Evolutionary conservation across 2,888 invertebrate species (phyloP), one percentile per base, ranked within the genome.

Genomic region (Antitype chi): DNA sequence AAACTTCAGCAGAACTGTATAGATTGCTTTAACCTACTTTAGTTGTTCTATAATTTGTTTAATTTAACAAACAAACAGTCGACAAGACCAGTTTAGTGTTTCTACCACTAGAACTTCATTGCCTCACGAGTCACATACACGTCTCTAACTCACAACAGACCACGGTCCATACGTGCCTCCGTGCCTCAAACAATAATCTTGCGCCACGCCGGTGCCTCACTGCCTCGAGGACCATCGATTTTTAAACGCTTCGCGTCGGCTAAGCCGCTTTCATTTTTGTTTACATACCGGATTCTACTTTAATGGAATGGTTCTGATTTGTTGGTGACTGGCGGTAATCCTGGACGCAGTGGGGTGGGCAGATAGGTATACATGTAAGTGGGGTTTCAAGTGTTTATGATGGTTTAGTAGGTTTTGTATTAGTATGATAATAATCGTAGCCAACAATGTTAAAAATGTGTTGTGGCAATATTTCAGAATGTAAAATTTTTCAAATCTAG

Each of bases 101-200:
- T 23, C 43, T 20, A 55, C n/a, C 17, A 52, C 25, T 52, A 67
- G 47, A 68, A 57, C 32, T 73, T 43, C 70, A 72, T 72, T 72
- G 69, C 70, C 38, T 25, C 38, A 20, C 70, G 25, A 68, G 85
- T 74, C 81, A 85, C 81, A 74, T 82, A 85, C 80, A 28, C 55
- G 5, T 74, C 67, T 76, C 62, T 66, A 76, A 66, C 59, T 60
- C 62, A 77, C 64, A 63, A 74, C 82, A 82, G 63, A 75, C 64
- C 62, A n/a, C 70, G 63, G 43, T 57, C 66, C 88, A 81, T 77
- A 83, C 84, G 81, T 82, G 84, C 77, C 67, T 82, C 76, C 72
- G 72, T 63, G 80, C 80, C 47, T 83, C 79, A 81, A 82, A 85
- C 84, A 87, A 84, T 87, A 87, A 84, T 84, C 84, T 79, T 66